A percentile compares a stretch with the other conserved stretches of the same genome.
phyloP scores from a whole-genome alignment of 2,888 invertebrate species.

The Chesias legatella region DNA sequence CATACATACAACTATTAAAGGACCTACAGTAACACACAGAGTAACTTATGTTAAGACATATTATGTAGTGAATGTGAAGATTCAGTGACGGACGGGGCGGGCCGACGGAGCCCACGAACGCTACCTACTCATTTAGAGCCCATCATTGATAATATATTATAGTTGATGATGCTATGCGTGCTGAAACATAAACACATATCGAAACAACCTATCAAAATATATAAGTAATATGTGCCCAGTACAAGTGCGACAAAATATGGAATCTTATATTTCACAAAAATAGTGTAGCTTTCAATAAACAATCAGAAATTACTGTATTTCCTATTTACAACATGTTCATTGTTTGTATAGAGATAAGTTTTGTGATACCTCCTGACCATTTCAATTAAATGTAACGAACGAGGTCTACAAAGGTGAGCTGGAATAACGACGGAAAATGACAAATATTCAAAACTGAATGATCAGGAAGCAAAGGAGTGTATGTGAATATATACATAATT shows the following conservation, averaged over 20 bases:
- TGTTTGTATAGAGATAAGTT: slow-evolving; percentile 66
- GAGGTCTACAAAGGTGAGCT: slow-evolving; percentile 2
- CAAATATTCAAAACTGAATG: slow-evolving; percentile 17
- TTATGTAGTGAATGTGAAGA: slow-evolving; percentile 17
- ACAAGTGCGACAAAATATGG: slow-evolving; percentile 70
- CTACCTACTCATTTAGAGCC: slow-evolving; percentile 50
- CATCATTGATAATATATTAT: slow-evolving; percentile 36
- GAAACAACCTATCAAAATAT: slow-evolving; percentile 75
- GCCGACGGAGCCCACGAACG: slow-evolving; percentile 25
- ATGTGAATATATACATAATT: slow-evolving; percentile 36
- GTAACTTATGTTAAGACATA: slow-evolving; percentile 50
- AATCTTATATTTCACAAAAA: slow-evolving; percentile 69
- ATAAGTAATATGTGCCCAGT: slow-evolving; percentile 53
- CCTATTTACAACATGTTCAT: slow-evolving; percentile 60
- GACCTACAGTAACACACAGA: slow-evolving; percentile 72
- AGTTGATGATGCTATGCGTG: slow-evolving; percentile 53
- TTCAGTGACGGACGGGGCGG: slow-evolving; percentile 52
- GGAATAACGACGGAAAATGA: slow-evolving; percentile 4
- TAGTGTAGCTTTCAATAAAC: slow-evolving; percentile 67
- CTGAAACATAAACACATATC: slow-evolving; percentile 54
- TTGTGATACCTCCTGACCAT: slow-evolving; percentile 28
- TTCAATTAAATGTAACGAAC: slow-evolving; percentile 12
- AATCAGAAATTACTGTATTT: slow-evolving; percentile 68
- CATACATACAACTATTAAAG: slow-evolving; percentile 63
- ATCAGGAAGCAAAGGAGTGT: slow-evolving; percentile 33